phyloP scores from a whole-genome alignment of 2,888 invertebrate genomes.

The Gasteruption jaculator region DNA sequence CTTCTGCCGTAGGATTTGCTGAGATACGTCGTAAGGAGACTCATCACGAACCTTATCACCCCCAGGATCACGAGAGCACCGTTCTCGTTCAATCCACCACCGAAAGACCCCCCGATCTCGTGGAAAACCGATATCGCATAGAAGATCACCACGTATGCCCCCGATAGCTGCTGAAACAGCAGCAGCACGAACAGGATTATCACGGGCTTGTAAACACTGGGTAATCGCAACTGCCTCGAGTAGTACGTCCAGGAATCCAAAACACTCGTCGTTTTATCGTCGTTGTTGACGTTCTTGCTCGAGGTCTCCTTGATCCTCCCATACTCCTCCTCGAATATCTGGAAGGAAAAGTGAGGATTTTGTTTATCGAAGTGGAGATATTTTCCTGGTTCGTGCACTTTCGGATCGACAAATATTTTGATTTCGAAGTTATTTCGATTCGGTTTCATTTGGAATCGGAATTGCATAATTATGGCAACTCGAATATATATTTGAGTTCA shows the following conservation, averaged over 20 bases:
- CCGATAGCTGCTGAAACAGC: slow-evolving; percentile 57
- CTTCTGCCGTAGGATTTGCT: slow-evolving; percentile 55
- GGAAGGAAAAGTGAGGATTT: slow-evolving; percentile 15
- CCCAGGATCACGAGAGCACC: slow-evolving; percentile 54
- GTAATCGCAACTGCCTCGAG: slow-evolving; percentile 26
- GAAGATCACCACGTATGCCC: slow-evolving; percentile 58
- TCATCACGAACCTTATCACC: slow-evolving; percentile 54
- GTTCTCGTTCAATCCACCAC: slow-evolving; percentile 51
- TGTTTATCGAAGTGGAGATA: no score
- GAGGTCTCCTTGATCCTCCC: slow-evolving; percentile 29
- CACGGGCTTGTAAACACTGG: slow-evolving; percentile 55
- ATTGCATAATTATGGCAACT: no score
- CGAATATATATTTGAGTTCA: no score
- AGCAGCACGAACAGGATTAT: slow-evolving; percentile 53
- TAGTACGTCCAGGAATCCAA: slow-evolving; percentile 29
- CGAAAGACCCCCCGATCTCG: slow-evolving; percentile 51
- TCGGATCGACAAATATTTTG: neutral
- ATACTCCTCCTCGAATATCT: slow-evolving; percentile 36
- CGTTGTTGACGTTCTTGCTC: slow-evolving; percentile 10
- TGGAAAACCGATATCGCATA: slow-evolving; percentile 57
- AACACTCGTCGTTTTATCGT: slow-evolving; percentile 11
- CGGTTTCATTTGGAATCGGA: no score
- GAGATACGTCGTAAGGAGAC: slow-evolving; percentile 52
- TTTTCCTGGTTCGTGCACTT: neutral
- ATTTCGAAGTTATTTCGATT: no score